Percentiles rank a stretch among this genome's conserved stretches.
Conservation (phyloP, 2,797 vertebrate species). For the Lates japonicus region DNA sequence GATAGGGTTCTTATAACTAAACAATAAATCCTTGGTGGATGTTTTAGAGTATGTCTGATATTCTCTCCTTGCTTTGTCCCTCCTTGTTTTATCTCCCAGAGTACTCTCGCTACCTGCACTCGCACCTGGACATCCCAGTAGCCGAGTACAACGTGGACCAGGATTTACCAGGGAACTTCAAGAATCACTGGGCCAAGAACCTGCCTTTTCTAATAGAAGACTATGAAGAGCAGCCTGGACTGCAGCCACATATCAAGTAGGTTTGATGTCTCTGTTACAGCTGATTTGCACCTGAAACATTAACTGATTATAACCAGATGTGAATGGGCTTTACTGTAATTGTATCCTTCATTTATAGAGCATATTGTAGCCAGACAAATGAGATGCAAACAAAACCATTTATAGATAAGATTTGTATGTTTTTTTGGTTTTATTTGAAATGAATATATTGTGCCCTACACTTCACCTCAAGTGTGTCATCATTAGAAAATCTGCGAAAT, state of each 20-base stretch:
- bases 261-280: slow-evolving; percentile 34
- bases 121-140: slow-evolving; percentile 94
- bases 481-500: background rate
- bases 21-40: background rate
- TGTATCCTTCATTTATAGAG: background rate
- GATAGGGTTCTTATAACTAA: too few species aligned
- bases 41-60: background rate
- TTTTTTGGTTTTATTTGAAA: background rate
- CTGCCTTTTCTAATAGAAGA: slow-evolving; percentile 97
- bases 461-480: background rate
- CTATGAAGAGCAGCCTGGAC: slow-evolving; percentile 96
- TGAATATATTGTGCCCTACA: background rate
- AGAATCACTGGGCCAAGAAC: slow-evolving; percentile 99
- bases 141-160: slow-evolving; percentile 94
- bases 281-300: background rate
- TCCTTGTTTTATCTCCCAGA: slow-evolving; percentile 79
- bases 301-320: background rate
- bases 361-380: background rate
- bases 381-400: too few species aligned
- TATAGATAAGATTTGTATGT: background rate
- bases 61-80: background rate
- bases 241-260: slow-evolving; percentile 97
- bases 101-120: slow-evolving; percentile 97
- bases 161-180: slow-evolving; percentile 96
- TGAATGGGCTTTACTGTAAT: background rate